Evolutionary conservation across 2,113 vertebrate species (phyloP).

Genomic region (Procapra przewalskii): DNA sequence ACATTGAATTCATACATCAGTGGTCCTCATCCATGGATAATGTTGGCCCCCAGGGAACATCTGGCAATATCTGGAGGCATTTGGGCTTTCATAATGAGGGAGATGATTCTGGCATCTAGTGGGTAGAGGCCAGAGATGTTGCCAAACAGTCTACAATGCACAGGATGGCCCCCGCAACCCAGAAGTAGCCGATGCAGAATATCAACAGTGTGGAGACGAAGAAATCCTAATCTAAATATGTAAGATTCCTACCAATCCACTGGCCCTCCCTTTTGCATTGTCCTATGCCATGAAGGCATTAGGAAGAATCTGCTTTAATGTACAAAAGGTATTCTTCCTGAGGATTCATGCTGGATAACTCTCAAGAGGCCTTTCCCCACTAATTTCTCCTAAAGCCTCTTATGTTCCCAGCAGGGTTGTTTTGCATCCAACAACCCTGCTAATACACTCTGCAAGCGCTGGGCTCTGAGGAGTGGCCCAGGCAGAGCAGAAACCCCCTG

Average conservation of each 20-base stretch:
- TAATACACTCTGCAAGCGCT: rapidly evolving
- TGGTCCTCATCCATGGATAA: not conserved
- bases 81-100: not conserved
- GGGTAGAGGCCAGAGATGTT: not conserved
- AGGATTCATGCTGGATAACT: not conserved
- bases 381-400: not conserved
- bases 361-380: not conserved
- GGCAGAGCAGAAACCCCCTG: not conserved
- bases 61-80: not conserved
- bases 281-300: not conserved
- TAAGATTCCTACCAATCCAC: not conserved
- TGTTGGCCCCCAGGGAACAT: not conserved
- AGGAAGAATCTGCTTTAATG: not conserved
- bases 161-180: not conserved
- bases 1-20: not conserved
- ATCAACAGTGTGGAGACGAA: not conserved
- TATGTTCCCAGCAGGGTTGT: not conserved
- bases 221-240: not conserved
- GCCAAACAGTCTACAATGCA: not conserved
- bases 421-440: not conserved
- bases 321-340: not conserved
- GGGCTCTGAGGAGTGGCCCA: not conserved
- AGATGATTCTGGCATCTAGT: not conserved
- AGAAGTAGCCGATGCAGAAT: not conserved
- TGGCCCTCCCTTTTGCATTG: not conserved